Conservation (phyloP, 2,888 invertebrate species). For the Alviniconcha strummeri region DNA sequence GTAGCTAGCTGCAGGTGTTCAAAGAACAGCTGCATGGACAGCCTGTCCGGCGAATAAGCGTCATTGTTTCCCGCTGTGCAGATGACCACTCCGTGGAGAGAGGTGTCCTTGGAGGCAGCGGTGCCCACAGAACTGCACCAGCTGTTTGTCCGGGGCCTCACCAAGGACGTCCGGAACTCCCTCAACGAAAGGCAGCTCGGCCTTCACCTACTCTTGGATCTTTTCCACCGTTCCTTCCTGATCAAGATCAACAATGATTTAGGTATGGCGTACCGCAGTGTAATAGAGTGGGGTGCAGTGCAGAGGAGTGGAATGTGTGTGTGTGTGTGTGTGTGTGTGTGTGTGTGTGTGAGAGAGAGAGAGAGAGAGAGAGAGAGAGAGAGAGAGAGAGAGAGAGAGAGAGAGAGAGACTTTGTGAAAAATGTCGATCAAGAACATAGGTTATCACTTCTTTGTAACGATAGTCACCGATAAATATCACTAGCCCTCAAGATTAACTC, state of each 20-base stretch:
- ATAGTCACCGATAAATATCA: not conserved
- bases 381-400: no score
- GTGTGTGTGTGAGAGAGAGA: conserved; percentile 4
- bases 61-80: no score
- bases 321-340: not conserved
- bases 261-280: not conserved
- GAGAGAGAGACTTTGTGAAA: no score
- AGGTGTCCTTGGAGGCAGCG: no score
- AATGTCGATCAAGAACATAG: not conserved
- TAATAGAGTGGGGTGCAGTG: not conserved
- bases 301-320: not conserved
- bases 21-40: no score
- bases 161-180: not conserved
- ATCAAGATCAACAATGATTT: not conserved
- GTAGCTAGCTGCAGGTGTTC: no score
- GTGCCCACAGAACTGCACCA: no score
- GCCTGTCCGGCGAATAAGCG: no score
- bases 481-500: not conserved
- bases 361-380: no score
- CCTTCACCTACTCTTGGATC: not conserved
- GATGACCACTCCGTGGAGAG: no score
- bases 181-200: no score
- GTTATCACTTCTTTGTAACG: not conserved
- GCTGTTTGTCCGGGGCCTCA: no score
- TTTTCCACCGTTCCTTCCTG: conserved; percentile 6